phyloP scores from a whole-genome alignment of 1,140 invertebrate genomes.

The Armadillidium nasatum region DNA sequence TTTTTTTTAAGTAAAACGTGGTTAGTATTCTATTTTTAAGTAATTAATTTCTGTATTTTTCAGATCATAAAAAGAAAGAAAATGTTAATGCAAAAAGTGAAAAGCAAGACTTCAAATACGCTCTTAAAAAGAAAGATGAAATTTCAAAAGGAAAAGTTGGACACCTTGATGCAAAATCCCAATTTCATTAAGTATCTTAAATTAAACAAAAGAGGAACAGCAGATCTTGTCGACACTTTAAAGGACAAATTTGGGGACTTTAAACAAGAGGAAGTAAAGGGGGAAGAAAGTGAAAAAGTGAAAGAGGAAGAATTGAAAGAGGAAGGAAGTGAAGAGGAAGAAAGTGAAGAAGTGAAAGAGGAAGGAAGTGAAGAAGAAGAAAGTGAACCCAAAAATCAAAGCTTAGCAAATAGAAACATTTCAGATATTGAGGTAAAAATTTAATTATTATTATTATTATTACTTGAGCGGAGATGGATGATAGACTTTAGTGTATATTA shows the following conservation, averaged over 20 bases:
- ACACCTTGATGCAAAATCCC: conserved; percentile 1
- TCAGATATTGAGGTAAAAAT: conserved; percentile 27
- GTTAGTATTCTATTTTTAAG: not conserved
- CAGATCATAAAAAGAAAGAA: not conserved
- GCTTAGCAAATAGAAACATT: conserved; percentile 10
- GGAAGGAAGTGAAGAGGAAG: not conserved
- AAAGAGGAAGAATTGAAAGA: too few species aligned
- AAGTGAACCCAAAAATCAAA: not conserved
- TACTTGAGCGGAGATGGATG: not conserved
- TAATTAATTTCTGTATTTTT: conserved; percentile 8
- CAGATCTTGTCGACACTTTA: not conserved
- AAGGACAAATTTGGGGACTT: not conserved
- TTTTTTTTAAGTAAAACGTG: too few species aligned
- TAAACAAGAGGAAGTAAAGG: not conserved
- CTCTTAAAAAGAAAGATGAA: not conserved
- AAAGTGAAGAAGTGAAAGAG: not conserved
- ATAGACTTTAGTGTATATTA: not conserved
- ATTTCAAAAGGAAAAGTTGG: not conserved
- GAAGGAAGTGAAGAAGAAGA: conserved; percentile 14
- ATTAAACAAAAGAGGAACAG: conserved; percentile 3
- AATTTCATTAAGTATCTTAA: conserved; percentile 18
- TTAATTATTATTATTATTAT: not conserved
- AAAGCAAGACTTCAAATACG: not conserved
- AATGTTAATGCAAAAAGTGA: conserved; percentile 11
- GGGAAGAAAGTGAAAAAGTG: too few species aligned